Evolutionary conservation across 2,888 invertebrate species (phyloP), one percentile per base, ranked within the genome.

Genomic region (Pediacus dermestoides): DNA sequence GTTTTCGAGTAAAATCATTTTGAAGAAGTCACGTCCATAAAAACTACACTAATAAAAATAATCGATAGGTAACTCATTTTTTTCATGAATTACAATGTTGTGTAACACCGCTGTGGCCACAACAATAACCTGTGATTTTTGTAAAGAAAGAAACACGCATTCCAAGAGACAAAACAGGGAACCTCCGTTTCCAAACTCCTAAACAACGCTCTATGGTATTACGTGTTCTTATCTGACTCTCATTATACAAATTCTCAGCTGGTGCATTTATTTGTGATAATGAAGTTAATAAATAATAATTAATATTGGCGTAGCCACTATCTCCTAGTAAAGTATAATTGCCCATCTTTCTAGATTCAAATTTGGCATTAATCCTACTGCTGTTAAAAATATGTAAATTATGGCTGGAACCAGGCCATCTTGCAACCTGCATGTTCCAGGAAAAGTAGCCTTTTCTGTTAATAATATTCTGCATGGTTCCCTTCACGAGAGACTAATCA

Each of bases 221-320:
- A 23, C 37, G 11, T 14, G 31, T 53, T 25, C 46, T 10, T 16
- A 49, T 46, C 11, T 53, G 53, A 2, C 53, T 30, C 30, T 51
- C 42, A 32, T 58, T 56, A 39, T 53, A 57, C 8, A 40, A 7
- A 8, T 41, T 27, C 37, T 56, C 48, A 14, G 41, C 37, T 6
- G 33, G 28, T 15, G 34, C 46, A 26, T 2, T 6, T 9, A 57
- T 33, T 52, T 41, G n/a, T 12, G 25, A 33, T 12, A 58, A 10
- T 4, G 58, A 57, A 3, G 52, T 57, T 25, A 58, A 27, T 18
- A 59, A 23, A 38, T 51, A 54, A 3, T 37, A n/a, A n/a, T n/a
- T 32, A 2, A 38, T 37, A 12, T 33, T 15, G 4, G 47, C 38
- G 46, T 57, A 57, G 2, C 48, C 57, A 39, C 45, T 38, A 40